Evolutionary conservation across 2,888 invertebrate genomes (phyloP).

Genomic region (Drosophila multiciliata): DNA sequence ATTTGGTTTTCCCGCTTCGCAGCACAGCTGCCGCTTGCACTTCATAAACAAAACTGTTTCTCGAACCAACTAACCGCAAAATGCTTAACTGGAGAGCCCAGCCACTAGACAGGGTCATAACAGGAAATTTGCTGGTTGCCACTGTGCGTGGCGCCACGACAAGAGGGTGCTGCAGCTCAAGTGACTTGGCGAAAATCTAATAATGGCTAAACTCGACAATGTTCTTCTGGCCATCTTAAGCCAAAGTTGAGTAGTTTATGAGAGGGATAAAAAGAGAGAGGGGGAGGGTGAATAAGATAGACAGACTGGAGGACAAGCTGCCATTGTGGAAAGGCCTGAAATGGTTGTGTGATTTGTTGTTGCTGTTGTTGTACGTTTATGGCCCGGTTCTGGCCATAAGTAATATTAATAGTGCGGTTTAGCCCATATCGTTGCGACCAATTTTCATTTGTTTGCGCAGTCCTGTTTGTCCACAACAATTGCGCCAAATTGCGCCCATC

Average conservation of each 20-base stretch:
- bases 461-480: constrained; percentile 50
- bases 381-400: constrained; percentile 62
- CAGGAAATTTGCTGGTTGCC: constrained; percentile 45
- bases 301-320: constrained; percentile 36
- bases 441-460: constrained; percentile 44
- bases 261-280: constrained; percentile 6
- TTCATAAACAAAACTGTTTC: constrained; percentile 63
- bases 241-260: constrained; percentile 65
- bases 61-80: constrained; percentile 74
- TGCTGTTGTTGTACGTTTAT: constrained; percentile 62
- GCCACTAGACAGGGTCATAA: constrained; percentile 31
- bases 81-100: constrained; percentile 53
- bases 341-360: constrained; percentile 62
- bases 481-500: constrained; percentile 55
- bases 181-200: constrained; percentile 77
- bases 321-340: constrained; percentile 31
- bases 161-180: constrained; percentile 1
- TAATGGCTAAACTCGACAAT: constrained; percentile 54
- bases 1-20: constrained; percentile 40
- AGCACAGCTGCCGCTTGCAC: constrained; percentile 37
- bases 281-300: constrained; percentile 2
- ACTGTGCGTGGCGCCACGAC: constrained; percentile 16
- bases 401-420: constrained; percentile 75
- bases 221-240: constrained; percentile 33
- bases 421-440: constrained; percentile 25